Evolutionary conservation across 2,888 invertebrate genomes (phyloP).

Genomic region (Graphium colonna): DNA sequence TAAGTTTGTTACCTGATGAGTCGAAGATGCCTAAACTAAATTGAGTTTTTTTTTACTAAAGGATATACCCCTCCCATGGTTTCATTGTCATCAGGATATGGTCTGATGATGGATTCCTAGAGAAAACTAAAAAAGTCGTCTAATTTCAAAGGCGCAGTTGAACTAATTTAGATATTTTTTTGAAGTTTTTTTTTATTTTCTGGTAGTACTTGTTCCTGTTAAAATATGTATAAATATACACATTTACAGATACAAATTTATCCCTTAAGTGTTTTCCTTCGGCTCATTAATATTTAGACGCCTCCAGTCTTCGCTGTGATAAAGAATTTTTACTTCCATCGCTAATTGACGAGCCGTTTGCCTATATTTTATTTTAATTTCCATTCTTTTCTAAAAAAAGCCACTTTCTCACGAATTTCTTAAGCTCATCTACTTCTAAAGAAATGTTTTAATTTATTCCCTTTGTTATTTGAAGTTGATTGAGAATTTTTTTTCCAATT

Average conservation of each 20-base stretch:
- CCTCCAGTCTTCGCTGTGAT: not conserved
- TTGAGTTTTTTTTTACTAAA: no score
- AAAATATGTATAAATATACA: no score
- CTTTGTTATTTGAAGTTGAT: conserved; percentile 11
- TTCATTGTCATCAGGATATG: no score
- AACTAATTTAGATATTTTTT: no score
- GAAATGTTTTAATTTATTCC: conserved; percentile 14
- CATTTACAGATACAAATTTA: not conserved
- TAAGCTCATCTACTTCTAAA: conserved; percentile 4
- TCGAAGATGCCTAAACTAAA: no score
- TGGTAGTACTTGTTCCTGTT: no score
- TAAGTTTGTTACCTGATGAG: no score
- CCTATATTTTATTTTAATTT: conserved; percentile 17
- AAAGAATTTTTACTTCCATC: conserved; percentile 15
- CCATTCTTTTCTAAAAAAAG: not conserved
- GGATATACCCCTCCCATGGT: no score
- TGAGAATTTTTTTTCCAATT: conserved; percentile 5
- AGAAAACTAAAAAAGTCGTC: no score
- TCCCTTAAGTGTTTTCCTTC: not conserved
- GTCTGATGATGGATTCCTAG: no score
- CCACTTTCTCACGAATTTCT: conserved; percentile 12
- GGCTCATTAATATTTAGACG: conserved; percentile 12
- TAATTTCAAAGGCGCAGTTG: no score
- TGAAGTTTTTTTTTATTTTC: no score
- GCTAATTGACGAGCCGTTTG: conserved; percentile 19